Evolutionary conservation across 2,113 vertebrate species (phyloP), one percentile per base, ranked within the genome.

Genomic region (Cyanoliseus patagonus): DNA sequence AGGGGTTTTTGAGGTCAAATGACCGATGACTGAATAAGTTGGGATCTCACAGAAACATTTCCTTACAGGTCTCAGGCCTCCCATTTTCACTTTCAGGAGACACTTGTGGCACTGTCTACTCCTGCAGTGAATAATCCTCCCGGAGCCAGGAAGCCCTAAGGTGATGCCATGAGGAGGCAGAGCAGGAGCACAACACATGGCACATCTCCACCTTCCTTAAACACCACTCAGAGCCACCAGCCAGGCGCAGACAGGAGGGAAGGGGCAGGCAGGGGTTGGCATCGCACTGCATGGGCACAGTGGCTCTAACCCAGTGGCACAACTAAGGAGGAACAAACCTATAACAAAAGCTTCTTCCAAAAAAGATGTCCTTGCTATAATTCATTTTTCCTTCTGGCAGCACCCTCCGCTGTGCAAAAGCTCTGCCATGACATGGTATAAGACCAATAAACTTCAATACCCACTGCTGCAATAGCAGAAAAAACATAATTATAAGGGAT

Each of bases 1-100:
- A 1, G 9, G 59, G 89, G 90, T 92, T 93, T 68, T 52, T 74
- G 83, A 94, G 86, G 70, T 95, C 96, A 84, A 93, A 92, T 81
- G 79, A 92, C 88, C n/a, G 6, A 82, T 13, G 77, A 87, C 73
- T 85, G 83, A 95, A 72, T 86, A 86, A 85, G 70, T 61, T 72
- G 53, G 76, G 94, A 73, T 86, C 91, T 91, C 82, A 91, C 95
- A 88, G 67, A 95, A 92, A 82, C 49, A 57, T 90, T 94, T 97
- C 90, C 91, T 90, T 90, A 6, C 73, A 69, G 83, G 88, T 55
- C 59, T 73, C 46, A 68, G 57, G 11, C 35, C 8, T 11, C 72
- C 11, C 20, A 24, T 86, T 91, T 85, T 68, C 51, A 17, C 44
- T 93, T 73, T 17, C 4, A 11, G 52, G 74, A 81, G 52, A 31